Base-by-base conservation (phyloP, 2,113 vertebrate species). In the Dryoscopus gambensis region DNA sequence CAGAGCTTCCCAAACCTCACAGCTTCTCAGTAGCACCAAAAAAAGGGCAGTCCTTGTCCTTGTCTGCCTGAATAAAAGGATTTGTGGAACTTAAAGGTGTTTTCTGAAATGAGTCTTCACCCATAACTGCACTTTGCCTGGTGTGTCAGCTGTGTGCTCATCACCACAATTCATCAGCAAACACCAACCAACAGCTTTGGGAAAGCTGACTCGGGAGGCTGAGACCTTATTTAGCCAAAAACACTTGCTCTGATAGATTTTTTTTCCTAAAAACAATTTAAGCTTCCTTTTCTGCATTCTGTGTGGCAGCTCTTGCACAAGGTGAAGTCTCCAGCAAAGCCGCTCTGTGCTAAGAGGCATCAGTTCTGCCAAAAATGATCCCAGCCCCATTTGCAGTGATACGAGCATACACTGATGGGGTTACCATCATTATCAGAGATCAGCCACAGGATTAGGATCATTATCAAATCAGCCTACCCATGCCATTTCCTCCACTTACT, bases 401-500 rank as follows among this genome's bases (percentile, higher is more conserved):
- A 70, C 1, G 39, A 96, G 71, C 64, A 62, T 18, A 49, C 67
- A 21, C 17, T 63, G 82, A 78, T 70, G 71, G 91, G 83, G 79
- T 71, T 80, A 71, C 79, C 39, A 69, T 68, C 77, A 23, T 92
- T 88, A 96, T 85, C 90, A 84, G 89, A 95, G 91, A 91, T 93
- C 89, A 87, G 90, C 63, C 31, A 56, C 50, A 15, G 93, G 89
- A 96, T 96, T 70, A 94, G 86, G 31, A 87, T 86, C 94, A 87
- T 97, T 96, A 96, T 96, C 81, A 86, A 93, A 92, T 95, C 95
- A 95, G 87, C 65, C 87, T 92, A 71, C 57, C 68, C 69, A 62
- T 80, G 83, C 92, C 83, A 92, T 94, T 95, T 96, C 87, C 77
- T 90, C 92, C 74, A 97, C 89, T 96, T 90, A 94, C 84, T 89